Evolutionary conservation across 2,113 vertebrate genomes (phyloP).

Genomic region (Mirza zaza): DNA sequence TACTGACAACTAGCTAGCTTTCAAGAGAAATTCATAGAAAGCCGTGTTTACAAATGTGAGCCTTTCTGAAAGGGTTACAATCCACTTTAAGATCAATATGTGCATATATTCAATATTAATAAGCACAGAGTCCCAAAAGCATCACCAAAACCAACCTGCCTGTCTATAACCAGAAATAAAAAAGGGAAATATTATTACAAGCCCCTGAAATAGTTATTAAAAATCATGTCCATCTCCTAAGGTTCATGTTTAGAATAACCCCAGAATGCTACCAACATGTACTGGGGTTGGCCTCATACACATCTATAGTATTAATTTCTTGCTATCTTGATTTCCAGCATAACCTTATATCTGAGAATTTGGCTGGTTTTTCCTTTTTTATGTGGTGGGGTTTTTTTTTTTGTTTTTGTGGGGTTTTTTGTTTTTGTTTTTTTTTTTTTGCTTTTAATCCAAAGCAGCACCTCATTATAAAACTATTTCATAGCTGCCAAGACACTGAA

Average conservation of each 20-base stretch:
- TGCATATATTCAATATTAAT: not conserved
- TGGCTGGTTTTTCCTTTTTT: not conserved
- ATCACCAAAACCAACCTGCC: not conserved
- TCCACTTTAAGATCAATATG: not conserved
- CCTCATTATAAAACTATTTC: not conserved
- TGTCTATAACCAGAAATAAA: not conserved
- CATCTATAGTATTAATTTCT: not conserved
- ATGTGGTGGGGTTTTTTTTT: not conserved
- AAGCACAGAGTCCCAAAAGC: not conserved
- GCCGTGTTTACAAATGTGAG: not conserved
- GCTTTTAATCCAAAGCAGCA: slow-evolving; percentile 26
- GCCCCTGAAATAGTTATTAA: not conserved
- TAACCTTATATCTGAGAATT: not conserved
- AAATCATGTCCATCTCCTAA: not conserved
- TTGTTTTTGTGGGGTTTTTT: not conserved
- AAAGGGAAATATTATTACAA: not conserved
- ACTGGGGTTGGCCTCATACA: not conserved
- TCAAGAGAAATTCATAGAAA: slow-evolving; percentile 22
- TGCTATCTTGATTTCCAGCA: not conserved
- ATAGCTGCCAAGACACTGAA: not conserved
- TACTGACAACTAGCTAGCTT: not conserved
- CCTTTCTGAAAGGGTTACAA: slow-evolving; percentile 7
- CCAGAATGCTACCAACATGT: not conserved
- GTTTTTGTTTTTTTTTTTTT: not conserved
- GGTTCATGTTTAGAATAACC: not conserved